phyloP scores from a whole-genome alignment of 2,888 invertebrate species.

The Apotomis capreana region DNA sequence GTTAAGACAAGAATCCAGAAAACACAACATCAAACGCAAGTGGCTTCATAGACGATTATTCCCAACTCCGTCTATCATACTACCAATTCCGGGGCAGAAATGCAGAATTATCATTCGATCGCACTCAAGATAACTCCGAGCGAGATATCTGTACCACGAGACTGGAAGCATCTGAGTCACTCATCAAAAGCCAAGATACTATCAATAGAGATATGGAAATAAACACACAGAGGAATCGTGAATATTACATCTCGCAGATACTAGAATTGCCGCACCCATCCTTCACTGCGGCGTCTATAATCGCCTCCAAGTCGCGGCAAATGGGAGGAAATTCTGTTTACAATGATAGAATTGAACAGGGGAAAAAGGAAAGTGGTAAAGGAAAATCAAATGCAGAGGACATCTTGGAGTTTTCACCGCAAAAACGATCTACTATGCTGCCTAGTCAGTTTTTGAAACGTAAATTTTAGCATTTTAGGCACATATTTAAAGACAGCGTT shows the following conservation, averaged over 20 bases:
- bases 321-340: slow-evolving; percentile 58
- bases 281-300: slow-evolving; percentile 58
- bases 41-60: slow-evolving; percentile 64
- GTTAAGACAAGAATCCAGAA: slow-evolving; percentile 7
- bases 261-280: slow-evolving; percentile 64
- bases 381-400: slow-evolving; percentile 39
- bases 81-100: slow-evolving; percentile 51
- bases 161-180: slow-evolving; percentile 44
- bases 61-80: slow-evolving; percentile 65
- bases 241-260: slow-evolving; percentile 60
- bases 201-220: slow-evolving; percentile 20
- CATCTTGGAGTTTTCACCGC: slow-evolving; percentile 53
- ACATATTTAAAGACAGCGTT: background rate
- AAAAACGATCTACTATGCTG: slow-evolving; percentile 60
- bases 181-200: slow-evolving; percentile 29
- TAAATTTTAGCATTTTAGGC: background rate
- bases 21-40: slow-evolving; percentile 32
- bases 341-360: slow-evolving; percentile 56
- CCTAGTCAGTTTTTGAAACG: slow-evolving; percentile 48
- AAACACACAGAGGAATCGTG: slow-evolving; percentile 50
- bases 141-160: slow-evolving; percentile 8
- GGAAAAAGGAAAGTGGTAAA: slow-evolving; percentile 18
- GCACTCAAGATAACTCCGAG: slow-evolving; percentile 15
- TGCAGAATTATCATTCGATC: slow-evolving; percentile 23
- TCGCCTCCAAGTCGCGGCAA: slow-evolving; percentile 57